Evolutionary conservation across 2,113 vertebrate species (phyloP).

Genomic region (Malurus melanocephalus): DNA sequence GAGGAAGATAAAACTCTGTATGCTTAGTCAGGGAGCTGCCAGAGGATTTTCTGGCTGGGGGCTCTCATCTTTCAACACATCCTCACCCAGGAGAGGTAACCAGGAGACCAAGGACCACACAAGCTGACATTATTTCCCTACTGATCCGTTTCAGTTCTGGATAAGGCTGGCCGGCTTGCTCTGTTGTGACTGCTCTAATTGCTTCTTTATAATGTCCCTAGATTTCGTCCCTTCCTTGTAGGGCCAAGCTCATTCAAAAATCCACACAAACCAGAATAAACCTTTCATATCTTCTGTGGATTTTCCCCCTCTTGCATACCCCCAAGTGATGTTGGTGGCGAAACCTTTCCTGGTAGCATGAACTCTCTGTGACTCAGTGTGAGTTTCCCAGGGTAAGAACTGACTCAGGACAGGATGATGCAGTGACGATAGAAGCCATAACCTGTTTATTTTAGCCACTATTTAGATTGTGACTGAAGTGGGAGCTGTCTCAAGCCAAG

Average conservation of each 20-base stretch:
- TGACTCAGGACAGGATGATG: background rate
- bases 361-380: background rate
- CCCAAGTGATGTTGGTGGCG: background rate
- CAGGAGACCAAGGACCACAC: background rate
- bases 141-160: background rate
- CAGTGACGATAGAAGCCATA: background rate
- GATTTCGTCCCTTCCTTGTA: background rate
- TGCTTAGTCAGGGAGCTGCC: background rate
- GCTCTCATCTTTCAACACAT: background rate
- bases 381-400: background rate
- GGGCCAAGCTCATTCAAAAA: background rate
- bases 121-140: background rate
- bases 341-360: background rate
- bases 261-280: background rate
- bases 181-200: background rate
- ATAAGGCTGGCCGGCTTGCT: background rate
- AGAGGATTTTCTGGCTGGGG: conserved; percentile 17
- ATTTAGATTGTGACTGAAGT: background rate
- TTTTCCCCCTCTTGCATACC: background rate
- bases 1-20: background rate
- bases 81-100: background rate
- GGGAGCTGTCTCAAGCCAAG: background rate
- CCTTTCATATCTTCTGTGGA: background rate
- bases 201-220: background rate
- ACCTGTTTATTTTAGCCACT: conserved; percentile 49